Evolutionary conservation across 2,888 invertebrate species (phyloP).

Genomic region (Nephrotoma guestfalica): DNA sequence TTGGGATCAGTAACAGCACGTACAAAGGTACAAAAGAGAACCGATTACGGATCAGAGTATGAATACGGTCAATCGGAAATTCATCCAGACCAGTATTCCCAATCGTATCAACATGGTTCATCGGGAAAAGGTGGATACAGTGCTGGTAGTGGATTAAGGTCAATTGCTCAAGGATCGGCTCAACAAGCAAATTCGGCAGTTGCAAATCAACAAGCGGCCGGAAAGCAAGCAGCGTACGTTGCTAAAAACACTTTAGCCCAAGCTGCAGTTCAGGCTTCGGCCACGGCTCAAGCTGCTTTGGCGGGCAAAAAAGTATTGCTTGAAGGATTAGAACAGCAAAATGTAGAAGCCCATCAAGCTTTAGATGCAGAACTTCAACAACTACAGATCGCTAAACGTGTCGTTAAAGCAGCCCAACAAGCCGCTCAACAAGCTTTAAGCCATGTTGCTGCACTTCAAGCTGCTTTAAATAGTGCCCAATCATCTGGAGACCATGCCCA

Average conservation of each 20-base stretch:
- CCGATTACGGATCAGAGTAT: not conserved
- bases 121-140: slow-evolving; percentile 37
- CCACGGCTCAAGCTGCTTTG: slow-evolving; percentile 43
- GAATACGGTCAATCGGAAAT: not conserved
- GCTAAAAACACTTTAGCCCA: slow-evolving; percentile 60
- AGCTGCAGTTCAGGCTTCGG: slow-evolving; percentile 49
- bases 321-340: slow-evolving; percentile 51
- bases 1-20: not conserved
- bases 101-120: not conserved
- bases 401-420: slow-evolving; percentile 47
- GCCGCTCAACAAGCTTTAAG: slow-evolving; percentile 54
- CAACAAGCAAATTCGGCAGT: slow-evolving; percentile 53
- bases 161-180: slow-evolving; percentile 50
- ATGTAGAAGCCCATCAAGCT: slow-evolving; percentile 47
- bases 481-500: slow-evolving; percentile 53
- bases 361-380: slow-evolving; percentile 55
- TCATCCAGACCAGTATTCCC: not conserved
- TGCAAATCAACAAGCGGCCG: slow-evolving; percentile 51
- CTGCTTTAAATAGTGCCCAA: slow-evolving; percentile 56
- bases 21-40: not conserved
- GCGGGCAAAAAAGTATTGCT: slow-evolving; percentile 46
- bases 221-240: slow-evolving; percentile 44
- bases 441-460: slow-evolving; percentile 48
- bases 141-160: slow-evolving; percentile 48
- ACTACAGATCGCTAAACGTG: slow-evolving; percentile 50